Evolutionary conservation across 2,797 vertebrate genomes (phyloP).

Genomic region (Sebastes itinus): DNA sequence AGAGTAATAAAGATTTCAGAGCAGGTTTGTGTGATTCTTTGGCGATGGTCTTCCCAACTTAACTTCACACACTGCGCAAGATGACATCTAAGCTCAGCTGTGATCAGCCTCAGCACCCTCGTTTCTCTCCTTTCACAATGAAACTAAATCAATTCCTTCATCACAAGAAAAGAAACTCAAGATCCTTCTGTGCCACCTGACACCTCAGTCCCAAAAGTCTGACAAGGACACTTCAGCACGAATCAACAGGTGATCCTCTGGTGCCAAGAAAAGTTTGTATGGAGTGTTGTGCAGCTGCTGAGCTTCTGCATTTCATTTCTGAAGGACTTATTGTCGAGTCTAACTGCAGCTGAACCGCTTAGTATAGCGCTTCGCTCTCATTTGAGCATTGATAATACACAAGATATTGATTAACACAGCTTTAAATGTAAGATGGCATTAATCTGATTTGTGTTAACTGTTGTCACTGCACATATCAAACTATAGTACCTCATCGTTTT

Average conservation of each 20-base stretch:
- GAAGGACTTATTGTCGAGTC: background rate
- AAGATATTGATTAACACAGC: background rate
- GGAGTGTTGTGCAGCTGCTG: background rate
- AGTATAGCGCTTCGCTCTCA: background rate
- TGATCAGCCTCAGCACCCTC: background rate
- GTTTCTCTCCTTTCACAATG: background rate
- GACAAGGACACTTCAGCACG: background rate
- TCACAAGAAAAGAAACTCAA: background rate
- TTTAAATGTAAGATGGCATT: background rate
- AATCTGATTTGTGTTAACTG: background rate
- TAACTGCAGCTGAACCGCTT: background rate
- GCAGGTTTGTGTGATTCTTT: background rate
- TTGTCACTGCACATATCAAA: background rate
- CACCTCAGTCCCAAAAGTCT: background rate
- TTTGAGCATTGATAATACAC: background rate
- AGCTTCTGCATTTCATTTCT: background rate
- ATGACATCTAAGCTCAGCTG: background rate
- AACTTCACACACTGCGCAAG: background rate
- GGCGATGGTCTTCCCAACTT: background rate
- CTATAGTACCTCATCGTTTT: background rate
- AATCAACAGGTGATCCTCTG: constrained; percentile 16
- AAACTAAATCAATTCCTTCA: background rate
- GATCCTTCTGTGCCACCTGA: background rate
- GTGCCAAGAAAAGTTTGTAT: background rate
- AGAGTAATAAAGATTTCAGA: background rate